Evolutionary conservation across 2,113 vertebrate species (phyloP).

Genomic region (Copsychus sechellarum): DNA sequence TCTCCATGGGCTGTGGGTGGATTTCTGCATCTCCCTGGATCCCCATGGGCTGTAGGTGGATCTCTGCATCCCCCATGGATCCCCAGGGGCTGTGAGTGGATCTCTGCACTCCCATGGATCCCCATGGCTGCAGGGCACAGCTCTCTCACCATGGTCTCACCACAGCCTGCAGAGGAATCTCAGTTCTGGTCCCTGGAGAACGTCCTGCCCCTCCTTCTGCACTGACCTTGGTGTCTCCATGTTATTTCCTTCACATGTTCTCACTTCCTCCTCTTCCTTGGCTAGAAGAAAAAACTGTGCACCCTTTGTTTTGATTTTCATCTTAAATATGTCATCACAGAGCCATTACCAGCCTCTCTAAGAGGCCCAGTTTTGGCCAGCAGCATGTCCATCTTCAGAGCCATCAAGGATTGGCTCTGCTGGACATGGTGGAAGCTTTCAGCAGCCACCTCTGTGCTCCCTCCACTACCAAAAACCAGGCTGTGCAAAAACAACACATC

Average conservation of each 20-base stretch:
- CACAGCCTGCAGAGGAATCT: background rate
- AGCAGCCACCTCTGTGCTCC: background rate
- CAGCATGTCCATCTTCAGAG: accelerated
- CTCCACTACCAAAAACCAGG: background rate
- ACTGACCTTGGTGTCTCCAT: background rate
- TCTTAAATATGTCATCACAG: background rate
- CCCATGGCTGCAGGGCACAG: background rate
- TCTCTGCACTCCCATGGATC: background rate
- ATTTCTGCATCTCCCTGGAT: background rate
- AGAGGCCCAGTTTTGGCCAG: background rate
- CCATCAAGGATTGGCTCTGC: background rate
- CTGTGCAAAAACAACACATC: background rate
- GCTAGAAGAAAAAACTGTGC: background rate
- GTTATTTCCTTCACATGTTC: background rate
- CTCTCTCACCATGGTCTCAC: background rate
- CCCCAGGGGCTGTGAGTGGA: background rate
- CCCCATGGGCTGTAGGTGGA: background rate
- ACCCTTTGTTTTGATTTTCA: background rate
- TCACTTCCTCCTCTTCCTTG: background rate
- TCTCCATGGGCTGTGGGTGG: background rate
- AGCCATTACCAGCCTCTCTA: accelerated
- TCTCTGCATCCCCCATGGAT: background rate
- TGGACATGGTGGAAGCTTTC: background rate
- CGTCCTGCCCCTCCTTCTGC: too few relatives aligned
- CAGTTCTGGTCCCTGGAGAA: accelerated